Evolutionary conservation across 2,797 vertebrate genomes (phyloP).

Genomic region (Anguilla marmorata): DNA sequence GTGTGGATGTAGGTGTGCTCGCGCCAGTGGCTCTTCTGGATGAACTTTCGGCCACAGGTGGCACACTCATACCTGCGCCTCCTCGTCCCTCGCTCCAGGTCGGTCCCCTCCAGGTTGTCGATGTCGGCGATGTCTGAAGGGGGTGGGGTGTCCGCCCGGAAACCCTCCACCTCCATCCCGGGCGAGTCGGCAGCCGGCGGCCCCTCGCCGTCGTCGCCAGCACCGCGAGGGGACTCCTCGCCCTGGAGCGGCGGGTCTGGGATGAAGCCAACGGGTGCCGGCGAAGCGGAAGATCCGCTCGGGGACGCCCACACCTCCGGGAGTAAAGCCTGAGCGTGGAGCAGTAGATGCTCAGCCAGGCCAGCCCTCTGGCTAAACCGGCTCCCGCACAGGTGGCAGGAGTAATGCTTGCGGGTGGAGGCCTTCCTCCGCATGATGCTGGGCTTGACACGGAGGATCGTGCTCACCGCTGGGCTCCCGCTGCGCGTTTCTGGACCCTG

Average conservation of each 20-base stretch:
- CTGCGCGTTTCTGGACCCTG: conserved; percentile 71
- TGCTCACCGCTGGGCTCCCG: conserved; percentile 70
- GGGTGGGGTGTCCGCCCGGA: conserved; percentile 77
- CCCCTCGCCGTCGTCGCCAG: conserved; percentile 69
- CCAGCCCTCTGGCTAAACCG: conserved; percentile 78
- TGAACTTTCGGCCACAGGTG: conserved; percentile 83
- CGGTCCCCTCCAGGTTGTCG: conserved; percentile 80
- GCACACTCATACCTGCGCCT: conserved; percentile 82
- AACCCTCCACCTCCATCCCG: conserved; percentile 76
- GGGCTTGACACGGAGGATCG: conserved; percentile 78
- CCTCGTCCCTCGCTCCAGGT: conserved; percentile 81
- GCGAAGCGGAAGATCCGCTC: conserved; percentile 41
- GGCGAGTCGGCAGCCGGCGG: conserved; percentile 77
- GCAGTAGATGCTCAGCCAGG: conserved; percentile 80
- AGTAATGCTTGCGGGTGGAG: conserved; percentile 81
- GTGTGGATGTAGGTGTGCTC: conserved; percentile 90
- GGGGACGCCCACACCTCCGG: conserved; percentile 15
- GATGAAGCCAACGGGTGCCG: conserved; percentile 50
- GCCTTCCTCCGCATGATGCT: conserved; percentile 81
- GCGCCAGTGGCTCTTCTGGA: conserved; percentile 87
- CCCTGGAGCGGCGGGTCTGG: conserved; percentile 59
- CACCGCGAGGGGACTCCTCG: conserved; percentile 65
- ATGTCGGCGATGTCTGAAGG: conserved; percentile 83
- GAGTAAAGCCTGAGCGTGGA: conserved; percentile 72
- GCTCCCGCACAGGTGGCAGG: conserved; percentile 79